Base-by-base conservation (phyloP, 2,888 invertebrate genomes). In the Eulithis testata region DNA sequence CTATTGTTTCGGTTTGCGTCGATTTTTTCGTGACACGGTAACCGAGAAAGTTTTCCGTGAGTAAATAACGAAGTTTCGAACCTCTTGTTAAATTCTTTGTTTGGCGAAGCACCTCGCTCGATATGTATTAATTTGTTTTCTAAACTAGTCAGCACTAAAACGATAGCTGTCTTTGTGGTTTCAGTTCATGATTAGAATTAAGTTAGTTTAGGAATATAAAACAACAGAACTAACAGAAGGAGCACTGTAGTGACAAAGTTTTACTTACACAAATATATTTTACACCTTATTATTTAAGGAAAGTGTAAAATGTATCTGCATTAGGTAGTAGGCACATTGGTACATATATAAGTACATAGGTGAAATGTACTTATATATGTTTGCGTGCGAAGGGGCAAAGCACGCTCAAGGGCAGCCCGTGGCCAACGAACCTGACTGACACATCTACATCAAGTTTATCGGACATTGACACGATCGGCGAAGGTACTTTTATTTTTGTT, bases 381-480 rank as follows among this genome's bases (percentile, higher is more conserved):
- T 76, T 59, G 62, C 50, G 53, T 73, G 79, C 75, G 80, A 74
- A 84, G 80, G 88, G 86, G 88, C 89, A 88, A 87, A 85, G 88
- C 83, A 85, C 89, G 84, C 86, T 89, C 91, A 91, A 91, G 90
- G 91, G 87, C 90, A 89, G 76, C 75, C 81, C 76, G 70, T 83
- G 90, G 88, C 78, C 87, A 87, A 87, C 83, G 90, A 90, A 89
- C 90, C 85, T 82, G 72, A 79, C 60, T 61, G 40, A n/a, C 27
- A 56, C 37, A 45, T 63, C 56, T 63, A 36, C 54, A 66, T 58
- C 55, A 62, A 62, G 59, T 58, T 66, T 59, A 50, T 58, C 44
- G 64, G 51, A 52, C 65, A 65, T 61, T 36, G 45, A 11, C 14
- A 51, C 11, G 51, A 56, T 56, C 57, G 21, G 14, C 31, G 31